Conservation (phyloP, 2,797 vertebrate genomes). For the Eurystomus glaucurus region DNA sequence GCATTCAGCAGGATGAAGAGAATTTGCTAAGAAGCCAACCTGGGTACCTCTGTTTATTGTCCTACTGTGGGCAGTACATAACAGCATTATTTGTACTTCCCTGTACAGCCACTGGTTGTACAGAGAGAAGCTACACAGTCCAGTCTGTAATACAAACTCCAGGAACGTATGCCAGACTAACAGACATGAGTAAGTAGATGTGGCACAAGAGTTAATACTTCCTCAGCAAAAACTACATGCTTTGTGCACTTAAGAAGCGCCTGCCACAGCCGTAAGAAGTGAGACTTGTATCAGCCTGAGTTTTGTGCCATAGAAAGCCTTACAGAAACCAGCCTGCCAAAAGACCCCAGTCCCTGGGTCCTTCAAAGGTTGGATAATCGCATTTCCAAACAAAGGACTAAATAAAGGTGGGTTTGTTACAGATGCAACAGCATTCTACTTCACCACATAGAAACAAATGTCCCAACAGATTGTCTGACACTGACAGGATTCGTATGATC, state of each 20-base stretch:
- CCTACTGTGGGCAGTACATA: neutral
- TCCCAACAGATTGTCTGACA: neutral
- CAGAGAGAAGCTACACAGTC: neutral
- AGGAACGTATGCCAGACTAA: neutral
- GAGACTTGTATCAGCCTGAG: neutral
- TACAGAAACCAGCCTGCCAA: neutral
- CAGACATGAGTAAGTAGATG: neutral
- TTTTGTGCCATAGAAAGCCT: neutral
- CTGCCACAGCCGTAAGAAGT: neutral
- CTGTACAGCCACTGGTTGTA: neutral
- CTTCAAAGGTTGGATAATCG: neutral
- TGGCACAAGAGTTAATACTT: neutral
- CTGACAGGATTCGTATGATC: rapidly evolving
- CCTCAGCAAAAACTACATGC: neutral
- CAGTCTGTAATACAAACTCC: neutral
- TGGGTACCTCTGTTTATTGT: neutral
- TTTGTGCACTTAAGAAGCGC: neutral
- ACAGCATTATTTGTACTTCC: neutral
- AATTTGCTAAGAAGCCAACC: neutral
- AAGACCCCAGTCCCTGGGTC: neutral
- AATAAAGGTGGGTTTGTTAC: neutral
- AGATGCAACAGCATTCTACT: neutral
- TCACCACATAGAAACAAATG: neutral
- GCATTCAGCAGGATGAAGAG: constrained; percentile 9
- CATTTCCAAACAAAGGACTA: neutral